Conservation (phyloP, 2,888 invertebrate species). For the Rhamphomyia laevipes region DNA sequence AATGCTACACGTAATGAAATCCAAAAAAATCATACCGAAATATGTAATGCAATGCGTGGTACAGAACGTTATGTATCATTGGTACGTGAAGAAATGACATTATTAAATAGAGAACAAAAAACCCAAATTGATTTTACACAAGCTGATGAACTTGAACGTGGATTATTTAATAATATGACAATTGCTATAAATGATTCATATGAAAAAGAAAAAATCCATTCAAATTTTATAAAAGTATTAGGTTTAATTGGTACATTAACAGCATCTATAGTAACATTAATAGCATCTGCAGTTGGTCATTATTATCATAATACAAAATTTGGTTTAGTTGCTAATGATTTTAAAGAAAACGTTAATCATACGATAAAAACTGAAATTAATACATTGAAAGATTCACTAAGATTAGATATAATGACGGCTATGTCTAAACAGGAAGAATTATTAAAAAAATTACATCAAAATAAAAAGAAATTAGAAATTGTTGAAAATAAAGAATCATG, state of each 20-base stretch:
- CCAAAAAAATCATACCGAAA: constrained; percentile 8
- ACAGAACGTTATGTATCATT: constrained; percentile 8
- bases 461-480: not conserved
- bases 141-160: constrained; percentile 63
- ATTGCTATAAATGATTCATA: constrained; percentile 69
- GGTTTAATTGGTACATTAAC: constrained; percentile 8
- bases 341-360: constrained; percentile 1
- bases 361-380: constrained; percentile 1
- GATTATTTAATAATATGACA: constrained; percentile 58
- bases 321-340: constrained; percentile 2
- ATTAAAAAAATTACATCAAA: not conserved
- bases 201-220: constrained; percentile 68
- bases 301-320: constrained; percentile 9
- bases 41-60: constrained; percentile 3
- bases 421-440: not conserved
- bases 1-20: constrained; percentile 5
- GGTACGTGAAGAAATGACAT: constrained; percentile 5
- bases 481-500: constrained; percentile 3
- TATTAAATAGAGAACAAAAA: constrained; percentile 43
- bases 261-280: constrained; percentile 8
- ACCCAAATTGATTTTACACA: constrained; percentile 48
- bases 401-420: not conserved
- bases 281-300: constrained; percentile 7
- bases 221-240: constrained; percentile 49
- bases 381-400: not conserved